Conservation (phyloP, 2,888 invertebrate genomes). For the Lagria hirta region DNA sequence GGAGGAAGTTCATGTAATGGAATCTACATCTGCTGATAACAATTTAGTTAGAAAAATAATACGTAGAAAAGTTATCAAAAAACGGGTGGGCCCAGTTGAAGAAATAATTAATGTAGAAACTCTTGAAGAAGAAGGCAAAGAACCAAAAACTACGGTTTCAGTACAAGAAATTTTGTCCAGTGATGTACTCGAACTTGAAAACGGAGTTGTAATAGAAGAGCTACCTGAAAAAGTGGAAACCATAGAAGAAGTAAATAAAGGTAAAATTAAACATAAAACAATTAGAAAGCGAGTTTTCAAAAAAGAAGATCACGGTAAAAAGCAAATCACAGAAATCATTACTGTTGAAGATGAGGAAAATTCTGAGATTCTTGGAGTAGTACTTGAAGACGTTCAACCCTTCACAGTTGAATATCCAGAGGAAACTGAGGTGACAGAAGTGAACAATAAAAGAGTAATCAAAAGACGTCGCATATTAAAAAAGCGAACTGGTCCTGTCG, state of each 20-base stretch:
- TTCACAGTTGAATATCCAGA: constrained; percentile 35
- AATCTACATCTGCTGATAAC: constrained; percentile 30
- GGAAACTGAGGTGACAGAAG: constrained; percentile 34
- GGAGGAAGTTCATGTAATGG: constrained; percentile 39
- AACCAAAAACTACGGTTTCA: constrained; percentile 38
- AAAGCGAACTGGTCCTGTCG: constrained; percentile 26
- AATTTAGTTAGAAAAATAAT: constrained; percentile 38
- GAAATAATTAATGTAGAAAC: constrained; percentile 42
- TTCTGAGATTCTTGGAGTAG: constrained; percentile 48
- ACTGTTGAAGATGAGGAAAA: constrained; percentile 55
- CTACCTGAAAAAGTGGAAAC: constrained; percentile 48
- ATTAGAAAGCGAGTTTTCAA: constrained; percentile 55
- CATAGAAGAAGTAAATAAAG: constrained; percentile 33
- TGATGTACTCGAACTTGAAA: constrained; percentile 25
- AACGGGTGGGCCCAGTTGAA: constrained; percentile 36
- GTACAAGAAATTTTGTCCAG: constrained; percentile 33
- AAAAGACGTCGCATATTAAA: constrained; percentile 26
- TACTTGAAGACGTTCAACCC: constrained; percentile 33
- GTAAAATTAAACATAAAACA: constrained; percentile 44
- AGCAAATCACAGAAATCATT: constrained; percentile 51
- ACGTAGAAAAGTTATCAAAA: constrained; percentile 39
- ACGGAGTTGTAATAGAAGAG: constrained; percentile 34
- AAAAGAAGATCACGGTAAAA: constrained; percentile 50
- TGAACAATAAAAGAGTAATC: constrained; percentile 19
- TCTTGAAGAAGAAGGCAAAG: constrained; percentile 32